phyloP scores from a whole-genome alignment of 2,113 vertebrate genomes.

The Lepus europaeus region DNA sequence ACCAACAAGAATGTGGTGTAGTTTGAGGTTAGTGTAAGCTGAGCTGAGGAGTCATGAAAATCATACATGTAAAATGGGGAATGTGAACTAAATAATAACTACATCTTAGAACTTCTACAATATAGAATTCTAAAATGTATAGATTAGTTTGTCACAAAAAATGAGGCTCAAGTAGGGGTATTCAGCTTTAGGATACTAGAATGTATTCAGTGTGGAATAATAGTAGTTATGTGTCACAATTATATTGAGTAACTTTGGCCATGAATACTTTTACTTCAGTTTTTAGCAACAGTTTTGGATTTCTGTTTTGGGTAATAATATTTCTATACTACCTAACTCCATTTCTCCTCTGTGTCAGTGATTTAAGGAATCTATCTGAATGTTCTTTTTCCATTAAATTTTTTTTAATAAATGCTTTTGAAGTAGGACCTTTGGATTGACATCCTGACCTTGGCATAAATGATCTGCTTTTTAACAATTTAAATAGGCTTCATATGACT shows the following conservation, averaged over 20 bases:
- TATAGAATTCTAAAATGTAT: background rate
- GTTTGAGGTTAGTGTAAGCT: slow-evolving; percentile 47
- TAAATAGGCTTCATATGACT: background rate
- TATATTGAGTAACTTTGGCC: background rate
- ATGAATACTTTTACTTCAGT: slow-evolving; percentile 42
- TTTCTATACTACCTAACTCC: background rate
- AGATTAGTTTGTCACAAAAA: background rate
- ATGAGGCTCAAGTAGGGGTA: background rate
- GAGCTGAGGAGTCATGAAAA: slow-evolving; percentile 35
- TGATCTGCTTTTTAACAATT: background rate
- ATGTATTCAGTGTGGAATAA: background rate
- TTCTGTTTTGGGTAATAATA: slow-evolving; percentile 27
- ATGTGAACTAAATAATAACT: slow-evolving; percentile 48
- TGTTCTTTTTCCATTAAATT: background rate
- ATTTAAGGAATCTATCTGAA: slow-evolving; percentile 16
- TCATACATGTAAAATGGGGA: slow-evolving; percentile 55
- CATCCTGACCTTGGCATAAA: slow-evolving; percentile 23
- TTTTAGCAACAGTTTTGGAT: slow-evolving; percentile 10
- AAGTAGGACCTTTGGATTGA: background rate
- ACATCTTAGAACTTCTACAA: background rate
- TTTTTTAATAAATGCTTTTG: background rate
- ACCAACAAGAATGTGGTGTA: slow-evolving; percentile 26
- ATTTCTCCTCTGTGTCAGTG: slow-evolving; percentile 25
- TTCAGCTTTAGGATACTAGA: background rate
- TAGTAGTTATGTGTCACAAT: background rate